Conservation (phyloP, 2,888 invertebrate genomes). For the Drosophila tripunctata region DNA sequence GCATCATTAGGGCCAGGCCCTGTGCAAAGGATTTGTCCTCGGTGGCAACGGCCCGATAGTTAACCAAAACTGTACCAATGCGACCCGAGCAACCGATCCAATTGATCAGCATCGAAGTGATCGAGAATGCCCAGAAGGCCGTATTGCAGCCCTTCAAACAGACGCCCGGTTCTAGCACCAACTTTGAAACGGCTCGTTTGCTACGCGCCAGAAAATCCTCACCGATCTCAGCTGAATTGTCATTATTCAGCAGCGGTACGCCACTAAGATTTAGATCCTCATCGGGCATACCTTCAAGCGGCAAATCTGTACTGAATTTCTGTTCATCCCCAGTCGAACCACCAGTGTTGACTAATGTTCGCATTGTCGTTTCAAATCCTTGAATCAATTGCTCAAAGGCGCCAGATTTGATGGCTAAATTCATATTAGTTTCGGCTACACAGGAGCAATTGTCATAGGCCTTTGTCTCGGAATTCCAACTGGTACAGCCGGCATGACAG, state of each 20-base stretch:
- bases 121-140: constrained; percentile 85
- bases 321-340: not conserved
- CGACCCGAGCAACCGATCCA: constrained; percentile 88
- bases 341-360: not conserved
- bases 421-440: constrained; percentile 15
- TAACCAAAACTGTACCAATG: constrained; percentile 88
- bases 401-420: constrained; percentile 16
- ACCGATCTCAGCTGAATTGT: constrained; percentile 28
- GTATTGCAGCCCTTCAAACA: constrained; percentile 85
- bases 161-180: constrained; percentile 83
- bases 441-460: constrained; percentile 57
- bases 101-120: constrained; percentile 86
- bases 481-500: constrained; percentile 89
- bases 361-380: not conserved
- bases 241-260: constrained; percentile 40
- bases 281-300: constrained; percentile 10
- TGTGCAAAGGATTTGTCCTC: constrained; percentile 88
- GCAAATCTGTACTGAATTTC: constrained; percentile 2
- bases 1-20: constrained; percentile 87
- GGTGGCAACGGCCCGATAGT: constrained; percentile 87
- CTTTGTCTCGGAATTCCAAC: constrained; percentile 70
- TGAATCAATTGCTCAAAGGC: constrained; percentile 26
- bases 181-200: constrained; percentile 34
- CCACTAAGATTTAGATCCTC: constrained; percentile 2
- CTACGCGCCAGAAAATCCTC: constrained; percentile 41